A percentile compares a stretch with the other conserved stretches of the same genome.
phyloP scores from a whole-genome alignment of 1,140 invertebrate genomes.

The Panagrolaimus sp. region DNA sequence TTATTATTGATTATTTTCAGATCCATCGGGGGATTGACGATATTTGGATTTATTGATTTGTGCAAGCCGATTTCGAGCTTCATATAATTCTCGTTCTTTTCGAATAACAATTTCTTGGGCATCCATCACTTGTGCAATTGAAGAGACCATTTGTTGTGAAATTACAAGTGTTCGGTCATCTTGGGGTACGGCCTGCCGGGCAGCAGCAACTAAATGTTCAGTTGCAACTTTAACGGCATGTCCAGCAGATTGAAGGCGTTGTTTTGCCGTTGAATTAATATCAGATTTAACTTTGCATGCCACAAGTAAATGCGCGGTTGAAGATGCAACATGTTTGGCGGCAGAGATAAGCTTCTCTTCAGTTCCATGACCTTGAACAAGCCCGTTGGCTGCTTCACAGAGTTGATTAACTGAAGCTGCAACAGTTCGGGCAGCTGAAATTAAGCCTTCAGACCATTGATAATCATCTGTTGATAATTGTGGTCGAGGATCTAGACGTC shows the following conservation, averaged over 20 bases:
- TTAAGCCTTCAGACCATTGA: slow-evolving; percentile 92
- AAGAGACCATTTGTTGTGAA: slow-evolving; percentile 83
- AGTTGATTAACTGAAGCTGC: slow-evolving; percentile 93
- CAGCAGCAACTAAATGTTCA: slow-evolving; percentile 87
- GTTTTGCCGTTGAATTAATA: slow-evolving; percentile 82
- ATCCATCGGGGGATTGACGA: slow-evolving; percentile 41
- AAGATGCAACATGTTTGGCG: slow-evolving; percentile 89
- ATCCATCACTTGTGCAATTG: slow-evolving; percentile 64
- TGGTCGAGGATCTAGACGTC: slow-evolving; percentile 44
- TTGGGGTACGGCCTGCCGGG: slow-evolving; percentile 80
- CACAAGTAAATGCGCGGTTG: slow-evolving; percentile 89
- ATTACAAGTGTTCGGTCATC: slow-evolving; percentile 82
- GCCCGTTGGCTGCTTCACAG: slow-evolving; percentile 89
- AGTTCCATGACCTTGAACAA: slow-evolving; percentile 86
- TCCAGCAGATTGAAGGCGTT: slow-evolving; percentile 82
- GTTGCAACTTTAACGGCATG: slow-evolving; percentile 95
- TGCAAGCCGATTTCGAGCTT: slow-evolving; percentile 78
- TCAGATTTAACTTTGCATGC: slow-evolving; percentile 98
- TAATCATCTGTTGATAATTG: slow-evolving; percentile 73
- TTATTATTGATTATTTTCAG: too few relatives aligned
- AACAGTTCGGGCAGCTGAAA: slow-evolving; percentile 85
- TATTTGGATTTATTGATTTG: slow-evolving; percentile 62
- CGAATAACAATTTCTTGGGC: slow-evolving; percentile 72
- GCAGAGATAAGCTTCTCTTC: slow-evolving; percentile 93
- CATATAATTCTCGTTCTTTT: slow-evolving; percentile 85